Evolutionary conservation across 2,888 invertebrate genomes (phyloP).

Genomic region (Dryocosmus kuriphilus): DNA sequence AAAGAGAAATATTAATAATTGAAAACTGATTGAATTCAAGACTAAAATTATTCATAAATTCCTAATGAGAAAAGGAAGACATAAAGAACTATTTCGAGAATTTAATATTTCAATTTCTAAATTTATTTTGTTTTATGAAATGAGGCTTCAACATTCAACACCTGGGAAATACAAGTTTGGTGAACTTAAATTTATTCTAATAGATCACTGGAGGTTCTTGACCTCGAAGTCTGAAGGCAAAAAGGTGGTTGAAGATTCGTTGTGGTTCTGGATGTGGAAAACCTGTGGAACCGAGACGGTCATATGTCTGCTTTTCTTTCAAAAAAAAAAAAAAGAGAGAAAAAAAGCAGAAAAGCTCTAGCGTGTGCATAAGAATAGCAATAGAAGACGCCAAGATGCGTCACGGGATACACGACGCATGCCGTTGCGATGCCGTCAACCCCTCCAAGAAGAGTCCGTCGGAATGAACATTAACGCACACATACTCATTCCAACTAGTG

Average conservation of each 20-base stretch:
- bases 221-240: slow-evolving; percentile 45
- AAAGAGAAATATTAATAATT: too few species aligned
- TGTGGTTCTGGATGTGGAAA: background rate
- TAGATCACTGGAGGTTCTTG: slow-evolving; percentile 44
- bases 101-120: too few species aligned
- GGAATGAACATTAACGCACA: slow-evolving; percentile 49
- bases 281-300: slow-evolving; percentile 25
- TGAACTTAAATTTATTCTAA: background rate
- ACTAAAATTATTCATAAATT: too few species aligned
- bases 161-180: background rate
- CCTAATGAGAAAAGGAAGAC: too few species aligned
- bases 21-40: too few species aligned
- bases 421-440: slow-evolving; percentile 68
- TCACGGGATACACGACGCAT: slow-evolving; percentile 66
- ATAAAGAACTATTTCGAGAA: too few species aligned
- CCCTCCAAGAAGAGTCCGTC: slow-evolving; percentile 58
- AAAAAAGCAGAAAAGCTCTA: background rate
- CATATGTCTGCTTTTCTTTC: slow-evolving; percentile 5
- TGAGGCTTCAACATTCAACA: too few species aligned
- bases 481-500: slow-evolving; percentile 52
- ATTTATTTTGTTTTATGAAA: too few species aligned
- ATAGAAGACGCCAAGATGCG: slow-evolving; percentile 69
- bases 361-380: slow-evolving; percentile 57
- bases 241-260: slow-evolving; percentile 7
- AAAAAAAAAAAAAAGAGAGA: background rate